Percentiles rank a stretch among this genome's conserved stretches.
Evolutionary conservation across 1,140 invertebrate species (phyloP).

Genomic region (Caenorhabditis inopinata): DNA sequence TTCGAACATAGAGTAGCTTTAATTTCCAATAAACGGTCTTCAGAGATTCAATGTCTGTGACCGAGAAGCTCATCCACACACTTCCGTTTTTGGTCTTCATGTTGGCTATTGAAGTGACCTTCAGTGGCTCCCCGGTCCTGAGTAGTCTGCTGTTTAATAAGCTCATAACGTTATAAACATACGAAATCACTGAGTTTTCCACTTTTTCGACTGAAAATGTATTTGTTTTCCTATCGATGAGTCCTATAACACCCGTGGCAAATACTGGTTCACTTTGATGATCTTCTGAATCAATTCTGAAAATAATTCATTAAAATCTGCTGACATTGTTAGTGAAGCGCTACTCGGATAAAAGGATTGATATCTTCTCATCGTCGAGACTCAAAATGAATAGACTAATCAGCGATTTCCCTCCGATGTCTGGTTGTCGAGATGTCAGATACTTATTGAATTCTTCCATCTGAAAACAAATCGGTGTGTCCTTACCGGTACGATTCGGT

Average conservation of each 20-base stretch:
- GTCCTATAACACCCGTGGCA: neutral
- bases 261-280: neutral
- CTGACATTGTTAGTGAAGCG: neutral
- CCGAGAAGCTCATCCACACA: slow-evolving; percentile 16
- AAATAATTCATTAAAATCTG: neutral
- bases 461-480: neutral
- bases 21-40: neutral
- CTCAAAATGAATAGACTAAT: neutral
- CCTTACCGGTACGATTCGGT: no score
- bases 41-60: neutral
- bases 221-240: neutral
- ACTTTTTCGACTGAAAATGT: neutral
- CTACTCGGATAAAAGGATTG: neutral
- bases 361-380: neutral
- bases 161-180: no score
- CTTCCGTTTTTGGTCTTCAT: neutral
- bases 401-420: neutral
- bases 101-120: neutral
- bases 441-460: slow-evolving; percentile 17
- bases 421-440: neutral
- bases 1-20: neutral
- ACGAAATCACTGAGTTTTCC: neutral
- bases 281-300: neutral
- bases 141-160: neutral
- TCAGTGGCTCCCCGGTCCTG: neutral